Evolutionary conservation across 1,140 invertebrate species (phyloP).

Genomic region (Platorchestia sp.): DNA sequence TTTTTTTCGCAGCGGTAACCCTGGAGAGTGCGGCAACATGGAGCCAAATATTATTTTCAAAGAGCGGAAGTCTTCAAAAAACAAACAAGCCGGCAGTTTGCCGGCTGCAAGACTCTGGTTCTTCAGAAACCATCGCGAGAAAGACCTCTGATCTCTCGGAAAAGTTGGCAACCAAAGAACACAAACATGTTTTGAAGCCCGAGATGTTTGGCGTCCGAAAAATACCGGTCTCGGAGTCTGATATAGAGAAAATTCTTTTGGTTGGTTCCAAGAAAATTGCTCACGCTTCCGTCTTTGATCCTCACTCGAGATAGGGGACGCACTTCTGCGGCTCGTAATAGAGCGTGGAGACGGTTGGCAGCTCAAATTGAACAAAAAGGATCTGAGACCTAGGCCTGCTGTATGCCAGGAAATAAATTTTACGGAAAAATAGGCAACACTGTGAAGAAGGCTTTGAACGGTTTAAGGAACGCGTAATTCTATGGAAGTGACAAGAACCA

Average conservation of each 20-base stretch:
- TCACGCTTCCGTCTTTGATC: not conserved
- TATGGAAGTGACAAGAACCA: not conserved
- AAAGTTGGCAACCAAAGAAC: conserved; percentile 25
- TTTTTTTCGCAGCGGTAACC: not conserved
- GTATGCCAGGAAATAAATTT: not conserved
- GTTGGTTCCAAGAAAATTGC: not conserved
- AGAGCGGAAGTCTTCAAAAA: not conserved
- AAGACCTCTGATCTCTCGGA: conserved; percentile 6
- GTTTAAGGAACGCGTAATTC: not conserved
- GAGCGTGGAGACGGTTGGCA: not conserved
- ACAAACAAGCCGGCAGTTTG: conserved; percentile 6
- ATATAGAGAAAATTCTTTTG: not conserved
- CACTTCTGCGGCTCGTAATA: not conserved
- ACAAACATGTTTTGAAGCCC: conserved; percentile 42
- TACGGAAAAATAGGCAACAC: not conserved
- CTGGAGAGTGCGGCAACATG: not conserved
- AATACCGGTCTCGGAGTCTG: conserved; percentile 19
- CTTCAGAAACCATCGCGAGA: conserved; percentile 17
- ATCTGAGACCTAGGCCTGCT: not conserved
- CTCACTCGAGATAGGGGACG: not conserved
- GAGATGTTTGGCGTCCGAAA: not conserved
- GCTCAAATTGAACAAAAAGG: not conserved
- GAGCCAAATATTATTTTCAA: not conserved
- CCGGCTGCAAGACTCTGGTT: not conserved
- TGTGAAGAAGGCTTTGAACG: not conserved